Conservation (phyloP, 2,797 vertebrate species). For the Uromys caudimaculatus region DNA sequence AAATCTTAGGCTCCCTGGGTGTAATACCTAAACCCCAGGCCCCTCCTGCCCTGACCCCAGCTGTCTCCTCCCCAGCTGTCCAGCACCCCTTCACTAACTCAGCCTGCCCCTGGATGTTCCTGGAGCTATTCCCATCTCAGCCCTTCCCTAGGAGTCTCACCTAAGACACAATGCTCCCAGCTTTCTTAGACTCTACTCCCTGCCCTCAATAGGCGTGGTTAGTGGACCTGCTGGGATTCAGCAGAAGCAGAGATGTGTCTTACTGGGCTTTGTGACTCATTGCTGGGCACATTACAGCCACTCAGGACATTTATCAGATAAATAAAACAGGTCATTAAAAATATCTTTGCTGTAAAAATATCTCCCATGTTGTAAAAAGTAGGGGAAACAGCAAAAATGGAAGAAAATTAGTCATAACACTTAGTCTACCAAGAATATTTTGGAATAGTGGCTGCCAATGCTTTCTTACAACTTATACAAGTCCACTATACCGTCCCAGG, state of each 20-base stretch:
- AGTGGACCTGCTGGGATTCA: background rate
- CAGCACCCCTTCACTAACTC: background rate
- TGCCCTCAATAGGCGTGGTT: background rate
- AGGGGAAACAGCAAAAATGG: background rate
- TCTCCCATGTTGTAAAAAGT: background rate
- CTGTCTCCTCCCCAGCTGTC: background rate
- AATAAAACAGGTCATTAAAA: background rate
- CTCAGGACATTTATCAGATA: background rate
- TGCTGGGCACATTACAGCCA: background rate
- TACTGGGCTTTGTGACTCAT: background rate
- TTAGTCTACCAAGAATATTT: background rate
- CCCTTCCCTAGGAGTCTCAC: background rate
- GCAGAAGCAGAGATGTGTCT: background rate
- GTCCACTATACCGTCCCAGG: background rate
- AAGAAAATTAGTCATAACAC: conserved; percentile 2
- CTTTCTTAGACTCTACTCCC: background rate
- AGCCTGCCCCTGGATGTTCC: background rate
- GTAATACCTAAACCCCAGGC: background rate
- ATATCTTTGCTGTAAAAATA: background rate
- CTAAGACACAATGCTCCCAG: background rate
- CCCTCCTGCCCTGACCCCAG: no score
- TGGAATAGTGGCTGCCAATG: background rate
- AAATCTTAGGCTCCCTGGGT: background rate
- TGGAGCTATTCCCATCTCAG: background rate
- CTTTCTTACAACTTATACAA: background rate